Evolutionary conservation across 2,888 invertebrate species (phyloP).

Genomic region (Heliconius cydno): DNA sequence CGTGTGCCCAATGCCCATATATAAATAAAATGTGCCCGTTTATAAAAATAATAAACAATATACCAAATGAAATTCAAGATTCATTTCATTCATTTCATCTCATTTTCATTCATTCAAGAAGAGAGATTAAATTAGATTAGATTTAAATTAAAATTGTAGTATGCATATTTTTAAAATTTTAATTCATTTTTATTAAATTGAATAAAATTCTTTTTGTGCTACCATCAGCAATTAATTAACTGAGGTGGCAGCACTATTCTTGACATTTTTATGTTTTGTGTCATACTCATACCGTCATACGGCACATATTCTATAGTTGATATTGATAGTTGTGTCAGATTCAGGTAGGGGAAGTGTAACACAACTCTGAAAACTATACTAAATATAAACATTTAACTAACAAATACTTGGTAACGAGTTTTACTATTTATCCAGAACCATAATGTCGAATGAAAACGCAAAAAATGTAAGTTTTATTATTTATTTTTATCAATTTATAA

Average conservation of each 20-base stretch:
- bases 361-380: neutral
- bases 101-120: no score
- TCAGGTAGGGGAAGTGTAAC: neutral
- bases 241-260: neutral
- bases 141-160: neutral
- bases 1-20: no score
- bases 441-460: constrained; percentile 84
- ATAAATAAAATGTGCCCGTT: no score
- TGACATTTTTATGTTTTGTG: constrained; percentile 21
- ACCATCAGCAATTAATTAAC: neutral
- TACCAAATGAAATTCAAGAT: no score
- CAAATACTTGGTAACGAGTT: neutral
- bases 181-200: neutral
- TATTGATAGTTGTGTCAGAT: constrained; percentile 1
- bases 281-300: constrained; percentile 1
- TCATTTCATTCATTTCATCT: no score
- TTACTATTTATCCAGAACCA: constrained; percentile 41
- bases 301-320: neutral
- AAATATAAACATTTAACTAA: constrained; percentile 5
- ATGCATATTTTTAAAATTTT: neutral
- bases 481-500: constrained; percentile 13
- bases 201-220: neutral
- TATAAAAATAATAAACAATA: no score
- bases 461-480: constrained; percentile 82
- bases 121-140: no score